A percentile compares a stretch with the other conserved stretches of the same genome.
phyloP scores from a whole-genome alignment of 2,888 invertebrate genomes.

The Chelonus formosanus region DNA sequence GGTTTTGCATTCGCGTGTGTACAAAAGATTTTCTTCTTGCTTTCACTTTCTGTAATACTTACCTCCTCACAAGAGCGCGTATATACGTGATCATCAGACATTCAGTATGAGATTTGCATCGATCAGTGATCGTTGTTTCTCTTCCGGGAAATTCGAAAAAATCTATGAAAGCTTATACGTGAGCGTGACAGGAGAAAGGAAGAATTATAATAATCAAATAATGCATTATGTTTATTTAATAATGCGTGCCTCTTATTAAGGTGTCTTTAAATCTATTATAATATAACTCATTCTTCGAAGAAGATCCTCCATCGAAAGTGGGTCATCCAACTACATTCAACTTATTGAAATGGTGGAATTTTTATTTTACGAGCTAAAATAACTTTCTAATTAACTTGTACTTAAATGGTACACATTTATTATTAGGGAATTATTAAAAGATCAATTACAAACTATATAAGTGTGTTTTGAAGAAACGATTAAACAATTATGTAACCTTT shows the following conservation, averaged over 20 bases:
- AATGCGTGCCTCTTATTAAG: background rate
- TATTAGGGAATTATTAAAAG: too few species aligned
- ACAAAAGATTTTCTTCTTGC: slow-evolving; percentile 23
- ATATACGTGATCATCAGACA: slow-evolving; percentile 18
- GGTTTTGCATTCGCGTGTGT: slow-evolving; percentile 27
- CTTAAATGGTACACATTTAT: too few species aligned
- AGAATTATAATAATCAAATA: slow-evolving; percentile 11
- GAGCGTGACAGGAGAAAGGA: background rate
- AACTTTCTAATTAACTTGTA: too few species aligned
- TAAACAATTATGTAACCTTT: too few species aligned
- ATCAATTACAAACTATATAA: too few species aligned
- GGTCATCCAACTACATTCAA: too few species aligned
- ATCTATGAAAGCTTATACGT: slow-evolving; percentile 10
- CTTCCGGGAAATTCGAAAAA: slow-evolving; percentile 48
- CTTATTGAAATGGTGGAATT: too few species aligned
- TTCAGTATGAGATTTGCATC: slow-evolving; percentile 49
- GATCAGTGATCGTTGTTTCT: slow-evolving; percentile 48
- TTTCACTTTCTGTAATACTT: slow-evolving; percentile 26
- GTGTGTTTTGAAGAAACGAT: too few species aligned
- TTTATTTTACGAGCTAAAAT: too few species aligned
- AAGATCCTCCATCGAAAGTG: too few species aligned
- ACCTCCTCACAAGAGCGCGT: slow-evolving; percentile 1
- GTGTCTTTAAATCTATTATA: too few species aligned
- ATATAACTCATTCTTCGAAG: too few species aligned
- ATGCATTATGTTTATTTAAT: background rate